These are phyloP conservation scores for Laterallus jamaicensis DNA, from an alignment of 2,113 vertebrate species.

Conservation along the genomic window DNA sequence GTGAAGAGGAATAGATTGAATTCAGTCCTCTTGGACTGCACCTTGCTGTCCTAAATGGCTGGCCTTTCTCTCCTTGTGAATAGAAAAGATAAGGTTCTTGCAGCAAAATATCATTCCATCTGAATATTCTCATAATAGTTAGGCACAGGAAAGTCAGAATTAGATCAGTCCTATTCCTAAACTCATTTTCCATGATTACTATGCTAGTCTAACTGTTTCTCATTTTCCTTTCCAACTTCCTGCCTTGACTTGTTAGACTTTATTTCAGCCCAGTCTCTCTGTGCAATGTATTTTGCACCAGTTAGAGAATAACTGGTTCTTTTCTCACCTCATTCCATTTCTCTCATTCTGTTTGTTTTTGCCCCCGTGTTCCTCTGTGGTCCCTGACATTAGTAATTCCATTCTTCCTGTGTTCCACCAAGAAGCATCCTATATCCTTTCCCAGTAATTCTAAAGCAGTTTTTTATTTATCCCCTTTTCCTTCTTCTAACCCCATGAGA, in stretches of 20 bases:
- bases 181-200: background rate
- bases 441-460: background rate
- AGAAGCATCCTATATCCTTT: background rate
- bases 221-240: background rate
- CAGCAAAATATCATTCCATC: background rate
- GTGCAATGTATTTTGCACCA: background rate
- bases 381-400: background rate
- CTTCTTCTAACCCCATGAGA: background rate
- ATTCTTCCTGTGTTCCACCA: background rate
- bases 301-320: background rate
- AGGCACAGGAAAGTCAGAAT: background rate
- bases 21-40: background rate
- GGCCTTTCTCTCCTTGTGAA: background rate
- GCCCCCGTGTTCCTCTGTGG: background rate
- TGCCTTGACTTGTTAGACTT: background rate
- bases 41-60: background rate
- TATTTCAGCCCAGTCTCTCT: background rate
- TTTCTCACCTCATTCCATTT: background rate
- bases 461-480: background rate
- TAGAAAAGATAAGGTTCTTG: background rate
- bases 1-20: background rate
- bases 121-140: background rate
- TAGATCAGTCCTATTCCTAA: background rate
- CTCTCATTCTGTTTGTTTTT: background rate
- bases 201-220: background rate